A percentile compares a stretch with the other conserved stretches of the same genome.
Evolutionary conservation across 2,113 vertebrate genomes (phyloP).

Genomic region (Deroptyus accipitrinus): DNA sequence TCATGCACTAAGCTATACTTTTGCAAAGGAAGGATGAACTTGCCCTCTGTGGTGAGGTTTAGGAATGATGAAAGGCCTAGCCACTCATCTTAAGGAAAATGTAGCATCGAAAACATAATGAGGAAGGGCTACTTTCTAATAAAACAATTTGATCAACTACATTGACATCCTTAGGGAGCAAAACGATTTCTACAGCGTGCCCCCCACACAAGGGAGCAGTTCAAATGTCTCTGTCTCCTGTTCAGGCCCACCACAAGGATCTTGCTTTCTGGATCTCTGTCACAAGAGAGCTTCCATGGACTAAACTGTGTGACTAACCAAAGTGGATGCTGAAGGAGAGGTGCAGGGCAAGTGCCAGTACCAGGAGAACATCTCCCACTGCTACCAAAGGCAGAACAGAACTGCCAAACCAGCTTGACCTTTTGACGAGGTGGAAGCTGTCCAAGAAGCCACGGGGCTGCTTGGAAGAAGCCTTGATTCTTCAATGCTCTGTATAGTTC

Average conservation of each 20-base stretch:
- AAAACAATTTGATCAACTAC: neutral
- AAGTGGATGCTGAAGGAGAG: neutral
- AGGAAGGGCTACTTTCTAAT: neutral
- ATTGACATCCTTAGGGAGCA: neutral
- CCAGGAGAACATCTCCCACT: neutral
- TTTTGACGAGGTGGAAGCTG: neutral
- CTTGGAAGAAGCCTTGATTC: neutral
- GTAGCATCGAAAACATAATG: neutral
- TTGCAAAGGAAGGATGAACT: neutral
- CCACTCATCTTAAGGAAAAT: neutral
- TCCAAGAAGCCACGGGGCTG: neutral
- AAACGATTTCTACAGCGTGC: neutral
- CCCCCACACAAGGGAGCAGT: accelerated
- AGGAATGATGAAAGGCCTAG: neutral
- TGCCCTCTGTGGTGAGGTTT: neutral
- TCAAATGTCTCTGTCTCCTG: neutral
- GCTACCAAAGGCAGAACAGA: neutral
- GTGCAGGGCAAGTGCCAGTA: neutral
- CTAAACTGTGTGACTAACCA: neutral
- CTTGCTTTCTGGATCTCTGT: neutral
- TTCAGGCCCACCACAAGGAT: neutral
- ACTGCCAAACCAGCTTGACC: neutral
- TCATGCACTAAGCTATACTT: neutral
- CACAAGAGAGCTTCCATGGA: neutral
- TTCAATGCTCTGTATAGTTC: neutral